Percentiles rank a stretch among this genome's conserved stretches.
Conservation (phyloP, 1,140 invertebrate species). For the Pseudomyrmex concolor region DNA sequence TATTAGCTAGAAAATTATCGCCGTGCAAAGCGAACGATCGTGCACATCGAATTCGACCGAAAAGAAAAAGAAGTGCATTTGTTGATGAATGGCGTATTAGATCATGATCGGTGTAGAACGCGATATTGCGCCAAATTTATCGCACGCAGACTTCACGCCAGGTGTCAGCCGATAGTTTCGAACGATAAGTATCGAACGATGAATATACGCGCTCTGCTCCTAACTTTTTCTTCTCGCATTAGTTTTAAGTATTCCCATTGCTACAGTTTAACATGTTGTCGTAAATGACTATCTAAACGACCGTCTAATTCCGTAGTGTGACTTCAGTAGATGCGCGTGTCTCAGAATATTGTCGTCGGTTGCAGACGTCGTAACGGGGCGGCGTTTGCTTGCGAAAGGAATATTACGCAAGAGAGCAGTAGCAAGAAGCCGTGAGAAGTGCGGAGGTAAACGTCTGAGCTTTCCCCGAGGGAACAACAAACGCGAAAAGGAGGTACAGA, state of each 20-base stretch:
- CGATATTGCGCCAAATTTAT: slow-evolving; percentile 26
- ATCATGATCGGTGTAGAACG: slow-evolving; percentile 7
- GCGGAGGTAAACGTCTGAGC: slow-evolving; percentile 74
- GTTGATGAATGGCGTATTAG: slow-evolving; percentile 8
- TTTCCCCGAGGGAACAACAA: slow-evolving; percentile 77
- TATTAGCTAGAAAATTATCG: slow-evolving; percentile 72
- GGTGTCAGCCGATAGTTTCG: not conserved
- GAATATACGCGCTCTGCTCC: not conserved
- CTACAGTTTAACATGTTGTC: not conserved
- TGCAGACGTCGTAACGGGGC: slow-evolving; percentile 11
- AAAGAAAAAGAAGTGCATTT: not conserved
- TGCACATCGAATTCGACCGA: slow-evolving; percentile 35
- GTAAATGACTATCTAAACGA: slow-evolving; percentile 1
- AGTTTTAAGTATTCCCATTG: too few species aligned
- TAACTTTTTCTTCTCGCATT: too few species aligned
- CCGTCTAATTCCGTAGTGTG: not conserved
- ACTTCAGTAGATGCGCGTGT: not conserved
- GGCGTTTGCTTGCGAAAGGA: slow-evolving; percentile 27
- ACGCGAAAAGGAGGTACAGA: slow-evolving; percentile 65
- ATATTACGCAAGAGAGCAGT: slow-evolving; percentile 43
- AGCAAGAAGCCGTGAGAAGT: slow-evolving; percentile 40
- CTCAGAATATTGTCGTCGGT: slow-evolving; percentile 6
- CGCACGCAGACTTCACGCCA: not conserved
- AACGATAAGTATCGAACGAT: not conserved
- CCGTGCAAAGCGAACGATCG: slow-evolving; percentile 29